A percentile compares a stretch with the other conserved stretches of the same genome.
These are phyloP conservation scores for Minunthozetes semirufus DNA, from an alignment of 2,888 invertebrate genomes.

Conservation along the genomic window DNA sequence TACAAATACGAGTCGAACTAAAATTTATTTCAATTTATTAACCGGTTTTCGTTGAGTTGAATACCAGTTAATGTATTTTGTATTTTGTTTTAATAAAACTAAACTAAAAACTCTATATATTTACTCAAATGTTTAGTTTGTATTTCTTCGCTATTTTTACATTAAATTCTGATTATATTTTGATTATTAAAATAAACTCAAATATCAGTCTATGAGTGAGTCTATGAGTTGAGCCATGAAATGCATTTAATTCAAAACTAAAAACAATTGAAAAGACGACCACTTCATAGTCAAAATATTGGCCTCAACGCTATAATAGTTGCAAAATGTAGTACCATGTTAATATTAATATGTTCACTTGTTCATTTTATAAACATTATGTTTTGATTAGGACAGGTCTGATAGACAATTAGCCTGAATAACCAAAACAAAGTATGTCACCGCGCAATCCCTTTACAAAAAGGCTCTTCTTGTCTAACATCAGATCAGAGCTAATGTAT, in stretches of 20 bases:
- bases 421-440: too few species aligned
- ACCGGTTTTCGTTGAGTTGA: conserved; percentile 2
- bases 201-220: conserved; percentile 3
- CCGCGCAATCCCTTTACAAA: too few species aligned
- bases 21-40: conserved; percentile 14
- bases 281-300: too few species aligned
- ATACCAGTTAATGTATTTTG: too few species aligned
- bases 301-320: too few species aligned
- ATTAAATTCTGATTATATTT: not conserved
- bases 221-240: not conserved
- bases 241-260: not conserved
- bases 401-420: too few species aligned
- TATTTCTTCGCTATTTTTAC: not conserved
- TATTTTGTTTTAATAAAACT: not conserved
- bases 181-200: conserved; percentile 12
- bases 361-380: too few species aligned
- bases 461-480: too few species aligned
- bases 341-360: too few species aligned
- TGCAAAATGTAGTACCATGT: too few species aligned
- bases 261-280: not conserved
- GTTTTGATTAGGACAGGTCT: too few species aligned
- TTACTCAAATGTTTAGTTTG: not conserved
- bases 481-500: too few species aligned
- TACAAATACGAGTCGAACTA: not conserved
- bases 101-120: not conserved